These are phyloP conservation scores for Germaria angustata DNA, from an alignment of 2,888 invertebrate species.

Conservation along the genomic window DNA sequence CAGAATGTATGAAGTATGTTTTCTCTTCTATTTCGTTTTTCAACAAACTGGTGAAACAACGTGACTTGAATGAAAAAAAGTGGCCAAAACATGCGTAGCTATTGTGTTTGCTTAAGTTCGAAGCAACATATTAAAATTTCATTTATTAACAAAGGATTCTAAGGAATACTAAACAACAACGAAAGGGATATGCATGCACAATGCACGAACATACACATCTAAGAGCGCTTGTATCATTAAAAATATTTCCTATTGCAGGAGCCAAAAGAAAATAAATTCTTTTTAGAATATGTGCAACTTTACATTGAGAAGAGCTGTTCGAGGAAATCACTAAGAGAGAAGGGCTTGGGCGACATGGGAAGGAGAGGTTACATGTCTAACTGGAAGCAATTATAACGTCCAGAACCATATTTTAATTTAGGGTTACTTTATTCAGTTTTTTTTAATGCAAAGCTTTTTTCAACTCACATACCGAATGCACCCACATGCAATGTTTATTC, in stretches of 20 bases:
- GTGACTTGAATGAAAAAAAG: constrained; percentile 50
- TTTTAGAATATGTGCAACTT: neutral
- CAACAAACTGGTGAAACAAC: constrained; percentile 30
- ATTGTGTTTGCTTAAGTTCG: constrained; percentile 31
- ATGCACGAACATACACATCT: neutral
- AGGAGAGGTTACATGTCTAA: too few species aligned
- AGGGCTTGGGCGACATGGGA: too few species aligned
- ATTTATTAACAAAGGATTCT: constrained; percentile 46
- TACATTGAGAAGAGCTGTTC: neutral
- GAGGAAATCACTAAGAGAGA: neutral
- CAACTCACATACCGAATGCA: too few species aligned
- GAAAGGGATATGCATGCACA: neutral
- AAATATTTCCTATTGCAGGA: neutral
- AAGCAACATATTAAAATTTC: constrained; percentile 54
- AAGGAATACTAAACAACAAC: constrained; percentile 8
- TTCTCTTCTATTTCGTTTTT: constrained; percentile 4
- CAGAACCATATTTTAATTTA: too few species aligned
- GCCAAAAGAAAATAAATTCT: neutral
- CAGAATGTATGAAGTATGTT: neutral
- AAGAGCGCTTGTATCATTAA: neutral
- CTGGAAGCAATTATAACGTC: too few species aligned
- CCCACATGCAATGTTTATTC: too few species aligned
- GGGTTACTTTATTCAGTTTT: too few species aligned
- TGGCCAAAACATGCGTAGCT: constrained; percentile 8
- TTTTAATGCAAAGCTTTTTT: too few species aligned